Evolutionary conservation across 2,888 invertebrate genomes (phyloP).

Genomic region (Zeuzera pyrina): DNA sequence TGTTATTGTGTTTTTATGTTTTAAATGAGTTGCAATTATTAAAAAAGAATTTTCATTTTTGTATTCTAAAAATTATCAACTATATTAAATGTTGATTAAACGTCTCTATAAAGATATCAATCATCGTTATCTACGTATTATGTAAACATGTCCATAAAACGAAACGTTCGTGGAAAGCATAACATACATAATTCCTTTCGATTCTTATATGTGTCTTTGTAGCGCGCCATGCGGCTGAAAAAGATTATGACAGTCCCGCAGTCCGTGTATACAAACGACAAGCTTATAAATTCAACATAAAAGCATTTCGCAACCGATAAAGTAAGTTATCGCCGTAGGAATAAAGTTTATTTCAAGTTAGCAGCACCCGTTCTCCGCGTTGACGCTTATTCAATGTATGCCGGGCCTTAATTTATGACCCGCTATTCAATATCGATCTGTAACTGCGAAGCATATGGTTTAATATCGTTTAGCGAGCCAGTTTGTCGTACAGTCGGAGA

Average conservation of each 20-base stretch:
- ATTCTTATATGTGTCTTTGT: conserved; percentile 50
- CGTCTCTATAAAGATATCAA: no score
- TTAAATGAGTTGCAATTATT: no score
- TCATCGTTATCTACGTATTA: no score
- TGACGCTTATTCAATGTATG: conserved; percentile 64
- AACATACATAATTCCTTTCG: conserved; percentile 44
- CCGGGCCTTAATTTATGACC: conserved; percentile 60
- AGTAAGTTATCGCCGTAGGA: conserved; percentile 26
- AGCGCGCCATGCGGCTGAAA: conserved; percentile 63
- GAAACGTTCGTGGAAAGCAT: conserved; percentile 34
- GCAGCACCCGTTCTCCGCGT: conserved; percentile 32
- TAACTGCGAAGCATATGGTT: conserved; percentile 58
- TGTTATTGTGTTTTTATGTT: background rate
- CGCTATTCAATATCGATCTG: conserved; percentile 59
- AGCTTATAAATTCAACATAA: conserved; percentile 51
- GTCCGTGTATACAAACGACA: conserved; percentile 44
- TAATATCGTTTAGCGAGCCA: conserved; percentile 54
- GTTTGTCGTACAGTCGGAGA: conserved; percentile 49
- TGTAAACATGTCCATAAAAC: no score
- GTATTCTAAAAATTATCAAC: no score
- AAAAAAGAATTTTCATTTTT: no score
- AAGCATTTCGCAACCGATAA: conserved; percentile 24
- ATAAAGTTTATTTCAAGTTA: conserved; percentile 41
- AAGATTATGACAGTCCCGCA: conserved; percentile 67
- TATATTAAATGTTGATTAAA: no score